Base-by-base conservation (phyloP, 2,888 invertebrate species). In the Phania funesta region DNA sequence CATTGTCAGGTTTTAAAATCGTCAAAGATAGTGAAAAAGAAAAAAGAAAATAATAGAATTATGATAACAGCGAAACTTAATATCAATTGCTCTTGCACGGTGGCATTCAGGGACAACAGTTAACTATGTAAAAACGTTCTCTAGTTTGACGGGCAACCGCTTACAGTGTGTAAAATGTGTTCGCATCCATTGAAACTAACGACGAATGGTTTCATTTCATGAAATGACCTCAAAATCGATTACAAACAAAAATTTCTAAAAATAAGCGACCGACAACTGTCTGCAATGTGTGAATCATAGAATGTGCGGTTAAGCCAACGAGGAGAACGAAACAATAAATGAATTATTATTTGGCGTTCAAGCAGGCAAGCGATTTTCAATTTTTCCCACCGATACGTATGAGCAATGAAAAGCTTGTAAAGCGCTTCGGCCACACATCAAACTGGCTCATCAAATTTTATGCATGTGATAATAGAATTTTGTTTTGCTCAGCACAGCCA, bases 151-250 rank as follows among this genome's bases (percentile, higher is more conserved):
- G 65, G 46, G 9, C 20, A 73, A 46, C 7, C 44, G 20, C 44
- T 32, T 7, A 68, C 41, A 29, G 41, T 16, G 74, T 62, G 50
- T 74, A 32, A 80, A 75, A 76, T 75, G 65, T 75, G 68, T n/a
- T n/a, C n/a, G n/a, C n/a, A n/a, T n/a, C n/a, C n/a, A n/a, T n/a
- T n/a, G n/a, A 18, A 50, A 64, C 26, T 20, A 41, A 8, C 46
- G 16, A 56, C 48, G 38, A 22, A 13, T 48, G 74, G 13, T 44
- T 67, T 41, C 83, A 85, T 84, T 84, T 85, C 83, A n/a, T 83
- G 74, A 84, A 84, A 80, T 83, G 80, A 85, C 85, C 84, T 83
- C 81, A 76, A 81, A 84, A 83, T 83, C 54, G 79, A 84, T 82
- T 41, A 83, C 80, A 83, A 84, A 83, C 73, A 76, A 76, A 46